Evolutionary conservation across 2,113 vertebrate genomes (phyloP).

Genomic region (Balaeniceps rex): DNA sequence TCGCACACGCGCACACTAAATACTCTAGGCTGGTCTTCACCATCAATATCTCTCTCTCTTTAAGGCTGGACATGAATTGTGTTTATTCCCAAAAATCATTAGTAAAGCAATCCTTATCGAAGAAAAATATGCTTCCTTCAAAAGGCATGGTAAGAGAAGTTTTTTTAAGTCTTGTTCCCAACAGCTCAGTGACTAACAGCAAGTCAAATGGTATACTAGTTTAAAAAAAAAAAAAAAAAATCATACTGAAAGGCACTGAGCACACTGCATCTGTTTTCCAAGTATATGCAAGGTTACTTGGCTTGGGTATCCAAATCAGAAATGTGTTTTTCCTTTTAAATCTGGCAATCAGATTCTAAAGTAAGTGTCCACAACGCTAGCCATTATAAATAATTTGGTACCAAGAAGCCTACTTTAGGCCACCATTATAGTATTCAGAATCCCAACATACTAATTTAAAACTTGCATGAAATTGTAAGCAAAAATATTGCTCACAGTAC

Average conservation of each 20-base stretch:
- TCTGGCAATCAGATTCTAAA: slow-evolving; percentile 75
- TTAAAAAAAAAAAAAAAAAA: slow-evolving; percentile 31
- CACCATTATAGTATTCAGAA: slow-evolving; percentile 80
- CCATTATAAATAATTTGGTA: slow-evolving; percentile 82
- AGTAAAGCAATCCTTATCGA: slow-evolving; percentile 66
- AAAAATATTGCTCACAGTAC: slow-evolving; percentile 87
- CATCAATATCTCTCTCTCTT: slow-evolving; percentile 67
- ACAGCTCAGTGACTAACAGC: slow-evolving; percentile 82
- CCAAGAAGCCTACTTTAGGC: slow-evolving; percentile 85
- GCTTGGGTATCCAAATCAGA: slow-evolving; percentile 76
- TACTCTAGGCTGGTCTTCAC: slow-evolving; percentile 69
- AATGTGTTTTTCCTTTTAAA: slow-evolving; percentile 57
- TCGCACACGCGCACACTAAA: slow-evolving; percentile 65
- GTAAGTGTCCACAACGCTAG: slow-evolving; percentile 74
- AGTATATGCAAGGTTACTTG: slow-evolving; percentile 74
- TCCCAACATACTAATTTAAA: slow-evolving; percentile 81
- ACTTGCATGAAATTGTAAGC: slow-evolving; percentile 84
- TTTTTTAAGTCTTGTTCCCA: slow-evolving; percentile 75
- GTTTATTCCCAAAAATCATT: slow-evolving; percentile 64
- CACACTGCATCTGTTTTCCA: slow-evolving; percentile 70
- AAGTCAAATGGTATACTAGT: slow-evolving; percentile 69
- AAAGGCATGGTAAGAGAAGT: slow-evolving; percentile 59
- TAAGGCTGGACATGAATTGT: slow-evolving; percentile 76
- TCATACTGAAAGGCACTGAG: slow-evolving; percentile 79
- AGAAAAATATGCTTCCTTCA: slow-evolving; percentile 61